Conservation (phyloP, 2,888 invertebrate genomes). For the Encarsia formosa region DNA sequence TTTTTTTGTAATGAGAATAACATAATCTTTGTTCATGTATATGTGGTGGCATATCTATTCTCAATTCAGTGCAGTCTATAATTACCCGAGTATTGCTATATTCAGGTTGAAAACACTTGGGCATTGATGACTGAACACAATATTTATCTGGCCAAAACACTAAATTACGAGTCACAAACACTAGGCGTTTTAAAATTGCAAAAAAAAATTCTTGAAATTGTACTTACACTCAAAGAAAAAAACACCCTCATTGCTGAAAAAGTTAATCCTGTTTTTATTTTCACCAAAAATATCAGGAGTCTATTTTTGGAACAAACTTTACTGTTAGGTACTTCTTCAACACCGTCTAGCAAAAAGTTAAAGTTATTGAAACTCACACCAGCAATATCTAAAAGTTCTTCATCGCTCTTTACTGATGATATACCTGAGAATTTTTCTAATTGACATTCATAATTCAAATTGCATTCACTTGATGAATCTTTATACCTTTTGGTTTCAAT, state of each 20-base stretch:
- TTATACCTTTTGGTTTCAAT: slow-evolving; percentile 11
- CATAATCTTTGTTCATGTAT: slow-evolving; percentile 10
- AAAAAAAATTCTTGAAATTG: slow-evolving; percentile 27
- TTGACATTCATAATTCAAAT: neutral
- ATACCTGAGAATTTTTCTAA: slow-evolving; percentile 20
- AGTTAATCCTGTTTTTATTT: slow-evolving; percentile 30
- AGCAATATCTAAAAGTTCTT: slow-evolving; percentile 23
- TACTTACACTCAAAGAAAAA: slow-evolving; percentile 27
- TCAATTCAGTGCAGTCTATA: slow-evolving; percentile 26
- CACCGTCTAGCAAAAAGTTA: slow-evolving; percentile 19
- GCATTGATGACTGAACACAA: slow-evolving; percentile 11
- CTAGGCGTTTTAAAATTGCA: slow-evolving; percentile 10
- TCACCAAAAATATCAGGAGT: slow-evolving; percentile 30
- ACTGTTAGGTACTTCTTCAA: slow-evolving; percentile 6
- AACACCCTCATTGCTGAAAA: slow-evolving; percentile 29
- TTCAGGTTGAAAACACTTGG: slow-evolving; percentile 6
- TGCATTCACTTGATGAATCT: slow-evolving; percentile 9
- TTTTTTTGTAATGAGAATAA: slow-evolving; percentile 25
- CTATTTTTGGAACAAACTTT: slow-evolving; percentile 24
- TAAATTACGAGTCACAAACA: slow-evolving; percentile 2
- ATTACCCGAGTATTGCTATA: slow-evolving; percentile 23
- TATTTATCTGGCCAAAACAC: slow-evolving; percentile 16
- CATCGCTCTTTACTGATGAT: slow-evolving; percentile 22
- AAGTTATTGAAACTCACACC: slow-evolving; percentile 22
- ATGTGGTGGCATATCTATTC: slow-evolving; percentile 11